phyloP scores from a whole-genome alignment of 2,797 vertebrate species.

The Eupleurogrammus muticus region DNA sequence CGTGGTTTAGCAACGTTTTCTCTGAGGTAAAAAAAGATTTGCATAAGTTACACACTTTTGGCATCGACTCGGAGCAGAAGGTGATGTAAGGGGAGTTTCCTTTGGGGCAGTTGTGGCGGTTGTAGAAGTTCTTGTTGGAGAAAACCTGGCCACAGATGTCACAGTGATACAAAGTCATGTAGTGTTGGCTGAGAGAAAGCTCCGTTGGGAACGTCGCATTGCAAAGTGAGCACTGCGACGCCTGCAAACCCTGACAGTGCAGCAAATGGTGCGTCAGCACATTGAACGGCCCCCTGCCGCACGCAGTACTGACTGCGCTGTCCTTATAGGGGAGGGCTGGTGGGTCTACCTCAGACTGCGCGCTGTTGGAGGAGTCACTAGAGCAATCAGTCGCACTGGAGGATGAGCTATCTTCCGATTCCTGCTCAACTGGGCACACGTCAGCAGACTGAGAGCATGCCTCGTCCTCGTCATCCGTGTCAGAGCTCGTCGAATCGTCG shows the following conservation, averaged over 20 bases:
- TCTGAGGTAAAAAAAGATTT: conserved; percentile 71
- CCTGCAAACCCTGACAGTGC: conserved; percentile 55
- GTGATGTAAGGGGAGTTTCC: conserved; percentile 30
- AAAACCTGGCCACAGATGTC: conserved; percentile 69
- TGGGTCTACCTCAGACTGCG: background rate
- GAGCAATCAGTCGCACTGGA: conserved; percentile 63
- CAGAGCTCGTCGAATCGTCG: conserved; percentile 34
- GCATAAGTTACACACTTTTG: conserved; percentile 69
- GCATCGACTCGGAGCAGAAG: conserved; percentile 66
- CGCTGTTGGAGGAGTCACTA: conserved; percentile 35
- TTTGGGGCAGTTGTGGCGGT: conserved; percentile 64
- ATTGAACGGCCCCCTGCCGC: conserved; percentile 69
- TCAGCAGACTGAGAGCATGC: background rate
- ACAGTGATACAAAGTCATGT: conserved; percentile 65
- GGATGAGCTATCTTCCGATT: conserved; percentile 36
- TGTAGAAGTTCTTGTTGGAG: conserved; percentile 27
- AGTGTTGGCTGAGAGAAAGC: conserved; percentile 58
- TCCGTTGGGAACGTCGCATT: conserved; percentile 52
- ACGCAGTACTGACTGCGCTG: conserved; percentile 44
- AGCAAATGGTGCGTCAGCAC: conserved; percentile 69
- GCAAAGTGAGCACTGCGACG: conserved; percentile 66
- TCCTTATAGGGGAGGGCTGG: background rate
- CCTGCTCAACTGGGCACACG: conserved; percentile 3
- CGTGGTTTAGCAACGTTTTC: conserved; percentile 59
- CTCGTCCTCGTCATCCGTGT: conserved; percentile 10